These are phyloP conservation scores for Callitettix versicolor DNA, from an alignment of 1,140 invertebrate species.

Conservation along the genomic window DNA sequence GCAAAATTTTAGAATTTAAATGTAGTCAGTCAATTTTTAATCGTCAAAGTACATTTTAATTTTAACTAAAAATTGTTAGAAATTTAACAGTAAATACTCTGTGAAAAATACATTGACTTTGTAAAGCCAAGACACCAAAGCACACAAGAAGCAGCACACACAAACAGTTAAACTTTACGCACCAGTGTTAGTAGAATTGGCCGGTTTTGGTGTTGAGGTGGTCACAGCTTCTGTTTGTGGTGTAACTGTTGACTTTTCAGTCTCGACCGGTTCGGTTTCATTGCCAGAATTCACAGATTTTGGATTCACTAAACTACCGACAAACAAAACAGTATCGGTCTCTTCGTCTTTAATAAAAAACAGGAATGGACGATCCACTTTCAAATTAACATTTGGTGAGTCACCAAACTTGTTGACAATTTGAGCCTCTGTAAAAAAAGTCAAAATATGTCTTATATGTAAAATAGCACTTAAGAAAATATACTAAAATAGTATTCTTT, in stretches of 20 bases:
- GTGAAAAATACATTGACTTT: no score
- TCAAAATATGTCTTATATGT: no score
- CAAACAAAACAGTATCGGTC: slow-evolving; percentile 56
- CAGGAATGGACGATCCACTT: slow-evolving; percentile 60
- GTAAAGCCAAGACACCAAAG: no score
- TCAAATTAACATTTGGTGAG: slow-evolving; percentile 40
- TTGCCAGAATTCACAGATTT: no score
- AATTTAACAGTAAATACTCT: no score
- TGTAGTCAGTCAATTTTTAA: no score
- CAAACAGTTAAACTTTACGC: neutral
- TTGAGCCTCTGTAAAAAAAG: slow-evolving; percentile 43
- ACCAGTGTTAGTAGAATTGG: neutral
- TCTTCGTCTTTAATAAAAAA: slow-evolving; percentile 69
- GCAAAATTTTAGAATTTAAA: no score
- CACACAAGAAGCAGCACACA: neutral
- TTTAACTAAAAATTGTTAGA: no score
- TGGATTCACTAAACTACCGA: slow-evolving; percentile 47
- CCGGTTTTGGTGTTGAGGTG: neutral
- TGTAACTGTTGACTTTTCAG: no score
- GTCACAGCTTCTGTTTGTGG: neutral
- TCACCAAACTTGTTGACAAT: slow-evolving; percentile 61
- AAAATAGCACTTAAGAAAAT: no score
- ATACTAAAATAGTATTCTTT: no score
- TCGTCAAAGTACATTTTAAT: no score
- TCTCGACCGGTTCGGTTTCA: neutral